Conservation (phyloP, 2,113 vertebrate genomes). For the Pungitius pungitius region DNA sequence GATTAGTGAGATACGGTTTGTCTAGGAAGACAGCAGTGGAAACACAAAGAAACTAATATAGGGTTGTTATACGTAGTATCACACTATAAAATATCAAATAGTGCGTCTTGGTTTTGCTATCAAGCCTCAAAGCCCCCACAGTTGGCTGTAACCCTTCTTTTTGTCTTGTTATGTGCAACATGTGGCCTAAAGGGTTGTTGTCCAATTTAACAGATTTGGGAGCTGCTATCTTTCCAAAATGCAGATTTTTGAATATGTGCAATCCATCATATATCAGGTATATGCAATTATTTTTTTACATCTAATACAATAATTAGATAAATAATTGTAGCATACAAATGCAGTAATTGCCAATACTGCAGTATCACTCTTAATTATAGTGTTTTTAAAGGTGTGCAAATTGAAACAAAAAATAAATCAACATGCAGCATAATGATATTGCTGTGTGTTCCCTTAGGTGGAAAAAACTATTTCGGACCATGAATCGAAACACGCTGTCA, state of each 20-base stretch:
- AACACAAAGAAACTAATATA: slow-evolving; percentile 36
- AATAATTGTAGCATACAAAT: background rate
- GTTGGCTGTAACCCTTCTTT: slow-evolving; percentile 4
- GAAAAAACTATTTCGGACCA: slow-evolving; percentile 70
- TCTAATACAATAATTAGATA: background rate
- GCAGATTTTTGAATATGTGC: background rate
- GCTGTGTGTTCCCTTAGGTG: slow-evolving; percentile 36
- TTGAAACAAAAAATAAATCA: slow-evolving; percentile 1
- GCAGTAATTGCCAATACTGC: background rate
- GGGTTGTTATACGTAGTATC: background rate
- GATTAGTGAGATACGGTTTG: slow-evolving; percentile 69
- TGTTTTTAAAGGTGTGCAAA: background rate
- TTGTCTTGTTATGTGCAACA: background rate
- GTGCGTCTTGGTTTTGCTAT: background rate
- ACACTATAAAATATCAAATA: too few relatives aligned
- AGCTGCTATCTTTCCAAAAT: background rate
- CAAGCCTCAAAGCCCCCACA: background rate
- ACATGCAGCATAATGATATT: slow-evolving; percentile 19
- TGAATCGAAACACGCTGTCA: slow-evolving; percentile 73
- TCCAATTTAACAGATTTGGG: background rate
- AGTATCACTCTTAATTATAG: fast-evolving
- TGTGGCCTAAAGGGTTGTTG: background rate
- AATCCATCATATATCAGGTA: slow-evolving; percentile 2
- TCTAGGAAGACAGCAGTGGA: slow-evolving; percentile 63
- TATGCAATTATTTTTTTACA: background rate